Conservation (phyloP, 2,797 vertebrate species). For the Vespertilio murinus region DNA sequence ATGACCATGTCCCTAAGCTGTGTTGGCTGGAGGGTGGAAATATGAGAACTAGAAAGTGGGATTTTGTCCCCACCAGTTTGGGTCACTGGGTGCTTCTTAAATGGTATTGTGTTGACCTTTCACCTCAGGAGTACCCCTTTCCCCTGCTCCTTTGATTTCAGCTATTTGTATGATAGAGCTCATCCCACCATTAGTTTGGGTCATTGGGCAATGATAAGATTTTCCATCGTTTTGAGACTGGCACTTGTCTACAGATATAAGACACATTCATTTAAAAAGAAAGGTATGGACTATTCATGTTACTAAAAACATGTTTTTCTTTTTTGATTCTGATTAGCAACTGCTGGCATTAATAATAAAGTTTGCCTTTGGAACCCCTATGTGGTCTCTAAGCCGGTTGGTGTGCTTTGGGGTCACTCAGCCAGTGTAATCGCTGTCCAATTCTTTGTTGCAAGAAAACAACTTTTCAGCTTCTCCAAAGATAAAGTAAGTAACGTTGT, state of each 20-base stretch:
- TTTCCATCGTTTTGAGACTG: neutral
- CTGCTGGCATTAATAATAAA: constrained; percentile 88
- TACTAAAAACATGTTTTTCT: constrained; percentile 35
- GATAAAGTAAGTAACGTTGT: constrained; percentile 85
- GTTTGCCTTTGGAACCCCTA: constrained; percentile 91
- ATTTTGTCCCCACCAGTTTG: neutral
- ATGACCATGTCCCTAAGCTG: neutral
- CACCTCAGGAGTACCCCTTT: fast-evolving
- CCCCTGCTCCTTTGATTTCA: neutral
- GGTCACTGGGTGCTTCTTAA: neutral
- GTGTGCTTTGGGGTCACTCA: constrained; percentile 85
- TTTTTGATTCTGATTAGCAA: constrained; percentile 82
- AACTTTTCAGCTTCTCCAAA: constrained; percentile 90
- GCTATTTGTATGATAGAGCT: neutral
- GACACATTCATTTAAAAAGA: constrained; percentile 36
- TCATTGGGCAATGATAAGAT: neutral
- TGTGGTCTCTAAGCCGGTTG: constrained; percentile 86
- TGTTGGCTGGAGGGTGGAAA: neutral
- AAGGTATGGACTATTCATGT: neutral
- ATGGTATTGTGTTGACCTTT: neutral
- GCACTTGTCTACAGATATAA: neutral
- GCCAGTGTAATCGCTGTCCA: constrained; percentile 84
- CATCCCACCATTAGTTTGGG: neutral
- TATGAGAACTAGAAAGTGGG: too few species aligned
- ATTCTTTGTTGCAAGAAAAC: constrained; percentile 87